Evolutionary conservation across 1,140 invertebrate genomes (phyloP), one percentile per base, ranked within the genome.

Genomic region (Cheumatopsyche charites): DNA sequence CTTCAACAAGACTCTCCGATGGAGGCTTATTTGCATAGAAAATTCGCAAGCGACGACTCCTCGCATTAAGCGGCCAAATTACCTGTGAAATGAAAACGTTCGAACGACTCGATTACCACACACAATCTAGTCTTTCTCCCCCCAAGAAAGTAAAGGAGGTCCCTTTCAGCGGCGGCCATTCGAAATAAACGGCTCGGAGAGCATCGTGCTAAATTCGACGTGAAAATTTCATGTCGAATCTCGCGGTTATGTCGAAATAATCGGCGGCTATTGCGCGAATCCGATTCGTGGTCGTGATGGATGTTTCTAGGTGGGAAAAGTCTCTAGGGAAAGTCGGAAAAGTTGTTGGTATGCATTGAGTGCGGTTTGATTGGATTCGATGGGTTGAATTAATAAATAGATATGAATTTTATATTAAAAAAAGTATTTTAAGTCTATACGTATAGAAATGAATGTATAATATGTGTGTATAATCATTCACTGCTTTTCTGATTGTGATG

Each of bases 271-370:
- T 36, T 36, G 3, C 3, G 9, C 9, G 9, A 36, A 4, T 36
- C 3, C 3, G 29, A 9, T 36, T 3, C 17, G 45, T n/a, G 45
- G 45, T n/a, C 4, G 13, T 49, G 45, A 19, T 49, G 45, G 45
- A 15, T 49, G 45, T 49, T 49, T 3, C 4, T 49, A 15, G 4
- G 45, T n/a, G 13, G 13, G 45, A 36, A 4, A n/a, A n/a, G n/a
- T n/a, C n/a, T n/a, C n/a, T n/a, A n/a, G n/a, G n/a, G n/a, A n/a
- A n/a, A n/a, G n/a, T n/a, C n/a, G n/a, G n/a, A n/a, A n/a, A n/a
- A n/a, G 63, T 68, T 49, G 65, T 74, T 71, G 73, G 73, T 74
- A 74, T 74, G 73, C 73, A 74, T 74, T 68, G 70, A n/a, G n/a
- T n/a, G n/a, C n/a, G n/a, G n/a, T n/a, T n/a, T n/a, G n/a, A n/a